Percentiles rank a stretch among this genome's conserved stretches.
These are phyloP conservation scores for Pogonus chalceus DNA, from an alignment of 1,140 invertebrate genomes.

Conservation along the genomic window DNA sequence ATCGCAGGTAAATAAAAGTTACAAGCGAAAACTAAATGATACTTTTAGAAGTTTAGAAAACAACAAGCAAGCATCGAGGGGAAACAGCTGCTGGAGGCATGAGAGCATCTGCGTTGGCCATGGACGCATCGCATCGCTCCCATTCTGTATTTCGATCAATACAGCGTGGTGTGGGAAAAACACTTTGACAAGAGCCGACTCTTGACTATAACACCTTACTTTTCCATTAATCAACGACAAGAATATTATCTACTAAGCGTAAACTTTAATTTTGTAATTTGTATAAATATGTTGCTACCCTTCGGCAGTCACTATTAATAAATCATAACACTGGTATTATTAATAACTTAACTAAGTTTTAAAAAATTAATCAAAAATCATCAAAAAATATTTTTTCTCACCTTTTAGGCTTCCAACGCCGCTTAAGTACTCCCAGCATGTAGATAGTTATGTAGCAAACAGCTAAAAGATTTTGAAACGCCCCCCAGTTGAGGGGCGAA, in stretches of 20 bases:
- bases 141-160: no score
- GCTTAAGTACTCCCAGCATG: slow-evolving; percentile 30
- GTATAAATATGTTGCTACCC: neutral
- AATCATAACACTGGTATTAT: neutral
- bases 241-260: neutral
- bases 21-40: no score
- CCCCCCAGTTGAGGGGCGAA: neutral
- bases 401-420: slow-evolving; percentile 33
- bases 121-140: neutral
- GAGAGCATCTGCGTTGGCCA: neutral
- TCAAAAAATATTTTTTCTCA: slow-evolving; percentile 12
- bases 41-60: neutral
- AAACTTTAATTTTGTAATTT: neutral
- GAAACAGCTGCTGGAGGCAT: neutral
- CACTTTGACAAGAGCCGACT: neutral
- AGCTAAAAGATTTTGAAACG: slow-evolving; percentile 1
- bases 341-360: neutral
- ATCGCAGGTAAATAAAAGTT: no score
- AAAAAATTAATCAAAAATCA: no score
- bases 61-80: neutral
- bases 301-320: neutral
- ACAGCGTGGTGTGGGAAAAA: neutral
- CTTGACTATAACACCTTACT: neutral
- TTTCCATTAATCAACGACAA: neutral
- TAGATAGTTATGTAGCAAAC: slow-evolving; percentile 16